These are phyloP conservation scores for Platycheirus rosarum DNA, from an alignment of 2,888 invertebrate species.

Conservation along the genomic window DNA sequence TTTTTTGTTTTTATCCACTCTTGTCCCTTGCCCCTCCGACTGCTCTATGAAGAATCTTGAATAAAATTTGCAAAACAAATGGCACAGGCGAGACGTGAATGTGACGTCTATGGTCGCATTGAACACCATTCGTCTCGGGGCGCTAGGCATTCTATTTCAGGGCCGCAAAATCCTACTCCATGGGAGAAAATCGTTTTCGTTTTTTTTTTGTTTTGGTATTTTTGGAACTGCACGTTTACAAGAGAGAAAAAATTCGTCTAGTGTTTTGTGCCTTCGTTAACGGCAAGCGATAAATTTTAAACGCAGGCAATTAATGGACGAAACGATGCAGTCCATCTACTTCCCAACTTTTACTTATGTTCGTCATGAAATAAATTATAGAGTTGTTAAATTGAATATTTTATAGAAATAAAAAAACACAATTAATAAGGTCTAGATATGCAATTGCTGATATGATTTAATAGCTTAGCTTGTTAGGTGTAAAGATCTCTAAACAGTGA, in stretches of 20 bases:
- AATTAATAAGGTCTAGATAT: too few species aligned
- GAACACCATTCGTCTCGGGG: slow-evolving; percentile 63
- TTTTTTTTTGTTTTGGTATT: too few species aligned
- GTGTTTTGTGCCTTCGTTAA: slow-evolving; percentile 33
- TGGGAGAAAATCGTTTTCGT: slow-evolving; percentile 35
- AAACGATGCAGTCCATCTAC: slow-evolving; percentile 29
- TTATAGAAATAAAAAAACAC: too few species aligned
- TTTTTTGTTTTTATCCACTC: slow-evolving; percentile 16
- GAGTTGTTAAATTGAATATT: neutral
- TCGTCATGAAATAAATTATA: slow-evolving; percentile 1
- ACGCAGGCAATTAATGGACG: slow-evolving; percentile 61
- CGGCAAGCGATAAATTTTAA: slow-evolving; percentile 44
- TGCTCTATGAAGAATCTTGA: neutral
- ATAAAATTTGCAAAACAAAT: slow-evolving; percentile 26
- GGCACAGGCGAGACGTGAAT: slow-evolving; percentile 28
- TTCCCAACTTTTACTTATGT: slow-evolving; percentile 5
- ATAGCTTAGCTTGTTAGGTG: too few species aligned
- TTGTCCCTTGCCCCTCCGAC: neutral
- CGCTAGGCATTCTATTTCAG: slow-evolving; percentile 66
- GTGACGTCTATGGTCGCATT: slow-evolving; percentile 67
- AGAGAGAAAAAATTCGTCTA: slow-evolving; percentile 44
- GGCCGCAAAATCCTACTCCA: slow-evolving; percentile 23
- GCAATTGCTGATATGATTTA: too few species aligned
- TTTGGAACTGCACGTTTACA: slow-evolving; percentile 66
- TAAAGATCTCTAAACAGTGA: too few species aligned